Evolutionary conservation across 2,113 vertebrate genomes (phyloP), one percentile per base, ranked within the genome.

Genomic region (Psophia crepitans): DNA sequence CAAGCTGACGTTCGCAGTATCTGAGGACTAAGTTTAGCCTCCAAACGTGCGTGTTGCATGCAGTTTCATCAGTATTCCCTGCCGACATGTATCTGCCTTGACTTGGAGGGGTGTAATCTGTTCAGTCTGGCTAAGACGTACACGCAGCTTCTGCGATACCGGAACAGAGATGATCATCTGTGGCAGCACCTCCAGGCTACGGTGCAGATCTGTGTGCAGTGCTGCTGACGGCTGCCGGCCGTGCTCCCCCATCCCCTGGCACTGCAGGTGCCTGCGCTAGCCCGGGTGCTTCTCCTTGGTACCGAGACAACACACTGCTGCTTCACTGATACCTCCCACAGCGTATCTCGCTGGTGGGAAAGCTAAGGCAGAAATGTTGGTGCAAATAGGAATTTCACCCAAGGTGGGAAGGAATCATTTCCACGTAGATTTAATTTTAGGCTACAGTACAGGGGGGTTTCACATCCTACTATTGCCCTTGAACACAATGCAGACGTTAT

Each of bases 101-200:
- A 60, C 80, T 78, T 37, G 12, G 32, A 81, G 73, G 13, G 46
- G 8, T 30, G 64, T 61, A 14, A 74, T 39, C 64, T 24, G 27
- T 14, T 83, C 7, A 0, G 13, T 26, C 49, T 7, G 51, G 35
- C 78, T 48, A 3, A 23, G 39, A 84, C 0, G 30, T 28, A n/a
- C 37, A 12, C 0, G 2, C 3, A 1, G 17, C 41, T 91, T 14
- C 46, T 33, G n/a, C 1, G 3, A 3, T 0, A 5, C n/a, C 8
- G 39, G 73, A 24, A 43, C 23, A 78, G 21, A 92, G 32, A 66
- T 57, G 56, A 76, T 76, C 8, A 27, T 57, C n/a, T 3, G 1
- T 41, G 84, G 87, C 79, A 78, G 74, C 46, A n/a, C 5, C 69
- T 30, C n/a, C 51, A 18, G 86, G 57, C 33, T 64, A 4, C 1